phyloP scores from a whole-genome alignment of 2,797 vertebrate species.

The Pseudochirops corinnae region DNA sequence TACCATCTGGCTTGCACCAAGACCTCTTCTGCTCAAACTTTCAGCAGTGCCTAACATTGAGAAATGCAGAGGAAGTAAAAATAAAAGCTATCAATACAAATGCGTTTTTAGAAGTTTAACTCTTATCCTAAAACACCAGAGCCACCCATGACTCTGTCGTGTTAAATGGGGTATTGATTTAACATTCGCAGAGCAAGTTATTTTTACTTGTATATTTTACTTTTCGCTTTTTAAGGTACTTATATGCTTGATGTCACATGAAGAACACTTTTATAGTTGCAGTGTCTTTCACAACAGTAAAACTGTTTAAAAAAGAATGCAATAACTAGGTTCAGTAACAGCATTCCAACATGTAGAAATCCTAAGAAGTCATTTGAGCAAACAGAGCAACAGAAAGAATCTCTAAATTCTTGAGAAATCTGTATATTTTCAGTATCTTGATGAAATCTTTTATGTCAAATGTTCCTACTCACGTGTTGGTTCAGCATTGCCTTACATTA shows the following conservation, averaged over 20 bases:
- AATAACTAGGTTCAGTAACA: background rate
- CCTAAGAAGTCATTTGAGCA: background rate
- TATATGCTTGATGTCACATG: background rate
- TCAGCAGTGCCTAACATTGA: background rate
- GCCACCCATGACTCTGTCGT: background rate
- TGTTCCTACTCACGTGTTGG: background rate
- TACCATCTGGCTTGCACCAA: background rate
- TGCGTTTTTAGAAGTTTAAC: background rate
- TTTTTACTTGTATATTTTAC: constrained; percentile 5
- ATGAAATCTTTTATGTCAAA: background rate
- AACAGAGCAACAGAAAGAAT: background rate
- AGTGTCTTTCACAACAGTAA: background rate
- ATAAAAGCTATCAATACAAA: background rate
- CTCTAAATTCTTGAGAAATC: background rate
- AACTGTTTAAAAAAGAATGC: background rate
- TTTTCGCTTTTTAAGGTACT: background rate
- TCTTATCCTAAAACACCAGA: background rate
- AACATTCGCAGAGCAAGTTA: background rate
- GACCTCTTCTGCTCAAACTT: background rate
- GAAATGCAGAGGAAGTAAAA: background rate
- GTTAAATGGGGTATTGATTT: background rate
- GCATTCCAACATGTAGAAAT: background rate
- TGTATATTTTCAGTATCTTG: background rate
- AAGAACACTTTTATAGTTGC: background rate
- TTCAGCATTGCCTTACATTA: background rate